Conservation (phyloP, 2,113 vertebrate genomes). For the Petromus typicus region DNA sequence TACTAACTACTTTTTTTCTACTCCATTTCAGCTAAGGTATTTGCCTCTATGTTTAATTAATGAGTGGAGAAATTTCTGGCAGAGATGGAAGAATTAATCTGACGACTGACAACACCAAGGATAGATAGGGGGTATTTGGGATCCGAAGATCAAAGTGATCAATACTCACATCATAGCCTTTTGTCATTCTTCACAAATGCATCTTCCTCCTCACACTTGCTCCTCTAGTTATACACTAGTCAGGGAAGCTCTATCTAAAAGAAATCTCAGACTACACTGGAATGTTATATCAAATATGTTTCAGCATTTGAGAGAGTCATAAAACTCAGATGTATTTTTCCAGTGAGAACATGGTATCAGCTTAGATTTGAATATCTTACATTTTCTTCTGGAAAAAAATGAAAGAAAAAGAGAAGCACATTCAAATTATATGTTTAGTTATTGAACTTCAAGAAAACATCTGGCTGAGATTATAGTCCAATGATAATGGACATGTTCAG, state of each 20-base stretch:
- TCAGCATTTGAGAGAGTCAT: background rate
- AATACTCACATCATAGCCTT: rapidly evolving
- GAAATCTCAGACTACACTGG: background rate
- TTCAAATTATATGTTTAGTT: background rate
- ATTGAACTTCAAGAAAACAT: background rate
- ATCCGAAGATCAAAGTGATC: background rate
- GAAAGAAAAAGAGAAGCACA: background rate
- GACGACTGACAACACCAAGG: background rate
- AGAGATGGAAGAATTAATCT: background rate
- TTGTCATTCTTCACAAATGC: background rate
- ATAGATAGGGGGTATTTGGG: rapidly evolving
- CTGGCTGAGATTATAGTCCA: background rate
- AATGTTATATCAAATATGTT: background rate
- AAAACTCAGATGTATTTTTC: background rate
- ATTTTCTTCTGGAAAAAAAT: background rate
- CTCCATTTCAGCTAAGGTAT: background rate
- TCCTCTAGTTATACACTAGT: background rate
- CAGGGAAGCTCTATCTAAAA: background rate
- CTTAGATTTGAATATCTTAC: background rate
- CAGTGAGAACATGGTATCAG: background rate
- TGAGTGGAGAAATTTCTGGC: background rate
- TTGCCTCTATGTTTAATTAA: background rate
- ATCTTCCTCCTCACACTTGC: background rate
- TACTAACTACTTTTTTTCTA: background rate
- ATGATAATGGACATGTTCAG: background rate